Conservation (phyloP, 2,888 invertebrate species). For the Campopleginae sp. region DNA sequence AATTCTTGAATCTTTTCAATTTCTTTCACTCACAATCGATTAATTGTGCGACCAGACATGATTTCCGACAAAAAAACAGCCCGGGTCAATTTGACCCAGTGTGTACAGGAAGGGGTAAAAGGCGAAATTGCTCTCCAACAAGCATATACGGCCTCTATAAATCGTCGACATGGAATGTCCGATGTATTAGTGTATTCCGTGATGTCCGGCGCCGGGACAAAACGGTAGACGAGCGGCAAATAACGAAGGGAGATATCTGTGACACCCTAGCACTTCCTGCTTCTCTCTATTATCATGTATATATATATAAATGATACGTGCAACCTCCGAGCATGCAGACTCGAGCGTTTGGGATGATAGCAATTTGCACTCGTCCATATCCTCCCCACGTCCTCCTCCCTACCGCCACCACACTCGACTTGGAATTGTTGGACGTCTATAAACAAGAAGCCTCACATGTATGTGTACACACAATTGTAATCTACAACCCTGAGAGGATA, state of each 20-base stretch:
- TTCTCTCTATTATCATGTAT: slow-evolving; percentile 43
- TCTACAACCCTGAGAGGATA: slow-evolving; percentile 1
- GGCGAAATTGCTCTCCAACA: background rate
- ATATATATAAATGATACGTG: slow-evolving; percentile 27
- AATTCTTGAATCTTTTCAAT: background rate
- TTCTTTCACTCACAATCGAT: too few relatives aligned
- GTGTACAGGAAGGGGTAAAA: background rate
- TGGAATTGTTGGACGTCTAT: slow-evolving; percentile 61
- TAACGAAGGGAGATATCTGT: slow-evolving; percentile 71
- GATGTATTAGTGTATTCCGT: slow-evolving; percentile 27
- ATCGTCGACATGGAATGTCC: slow-evolving; percentile 13
- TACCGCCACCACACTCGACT: slow-evolving; percentile 56
- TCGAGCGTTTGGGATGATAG: slow-evolving; percentile 72
- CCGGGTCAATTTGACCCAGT: background rate
- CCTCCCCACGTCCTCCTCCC: background rate
- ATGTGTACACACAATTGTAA: slow-evolving; percentile 22
- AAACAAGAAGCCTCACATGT: slow-evolving; percentile 16
- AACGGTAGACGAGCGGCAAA: slow-evolving; percentile 68
- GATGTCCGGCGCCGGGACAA: slow-evolving; percentile 56
- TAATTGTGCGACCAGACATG: background rate
- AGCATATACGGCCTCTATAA: background rate
- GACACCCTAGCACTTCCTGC: slow-evolving; percentile 73
- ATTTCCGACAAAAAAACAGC: background rate
- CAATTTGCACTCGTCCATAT: slow-evolving; percentile 72
- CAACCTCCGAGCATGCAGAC: slow-evolving; percentile 41